Conservation (phyloP, 2,888 invertebrate species). For the Troides oblongomaculatus region DNA sequence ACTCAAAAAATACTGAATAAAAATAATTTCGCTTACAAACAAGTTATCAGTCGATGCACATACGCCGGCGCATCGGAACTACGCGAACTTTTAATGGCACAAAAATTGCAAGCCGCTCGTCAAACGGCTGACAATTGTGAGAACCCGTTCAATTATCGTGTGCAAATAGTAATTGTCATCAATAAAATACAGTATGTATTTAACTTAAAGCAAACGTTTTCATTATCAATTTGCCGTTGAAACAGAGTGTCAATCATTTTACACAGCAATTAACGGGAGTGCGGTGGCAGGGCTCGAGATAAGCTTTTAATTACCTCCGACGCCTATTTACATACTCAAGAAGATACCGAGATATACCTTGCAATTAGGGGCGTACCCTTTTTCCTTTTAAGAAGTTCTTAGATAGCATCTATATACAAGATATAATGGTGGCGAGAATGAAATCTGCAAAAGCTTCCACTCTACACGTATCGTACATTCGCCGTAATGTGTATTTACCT, state of each 20-base stretch:
- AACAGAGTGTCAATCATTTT: slow-evolving; percentile 77
- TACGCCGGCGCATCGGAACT: slow-evolving; percentile 55
- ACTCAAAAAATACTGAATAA: slow-evolving; percentile 49
- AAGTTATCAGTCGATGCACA: slow-evolving; percentile 49
- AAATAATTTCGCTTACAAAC: slow-evolving; percentile 51
- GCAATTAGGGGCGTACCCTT: slow-evolving; percentile 74
- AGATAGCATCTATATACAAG: slow-evolving; percentile 71
- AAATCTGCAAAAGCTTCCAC: slow-evolving; percentile 45
- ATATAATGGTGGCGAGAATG: slow-evolving; percentile 56
- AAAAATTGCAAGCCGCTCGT: slow-evolving; percentile 70
- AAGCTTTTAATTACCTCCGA: slow-evolving; percentile 77
- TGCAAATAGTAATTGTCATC: slow-evolving; percentile 76
- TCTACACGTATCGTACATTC: slow-evolving; percentile 3
- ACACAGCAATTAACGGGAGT: slow-evolving; percentile 67
- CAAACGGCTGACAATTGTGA: slow-evolving; percentile 75
- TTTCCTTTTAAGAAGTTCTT: slow-evolving; percentile 71
- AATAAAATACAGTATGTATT: slow-evolving; percentile 68
- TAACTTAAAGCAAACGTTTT: slow-evolving; percentile 65
- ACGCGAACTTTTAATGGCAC: slow-evolving; percentile 54
- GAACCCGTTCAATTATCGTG: slow-evolving; percentile 78
- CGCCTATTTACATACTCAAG: slow-evolving; percentile 77
- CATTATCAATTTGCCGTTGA: slow-evolving; percentile 72
- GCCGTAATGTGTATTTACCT: slow-evolving; percentile 40
- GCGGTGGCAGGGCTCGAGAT: slow-evolving; percentile 69
- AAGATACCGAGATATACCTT: slow-evolving; percentile 72